Conservation (phyloP, 2,888 invertebrate species). For the Epinotia nisella region DNA sequence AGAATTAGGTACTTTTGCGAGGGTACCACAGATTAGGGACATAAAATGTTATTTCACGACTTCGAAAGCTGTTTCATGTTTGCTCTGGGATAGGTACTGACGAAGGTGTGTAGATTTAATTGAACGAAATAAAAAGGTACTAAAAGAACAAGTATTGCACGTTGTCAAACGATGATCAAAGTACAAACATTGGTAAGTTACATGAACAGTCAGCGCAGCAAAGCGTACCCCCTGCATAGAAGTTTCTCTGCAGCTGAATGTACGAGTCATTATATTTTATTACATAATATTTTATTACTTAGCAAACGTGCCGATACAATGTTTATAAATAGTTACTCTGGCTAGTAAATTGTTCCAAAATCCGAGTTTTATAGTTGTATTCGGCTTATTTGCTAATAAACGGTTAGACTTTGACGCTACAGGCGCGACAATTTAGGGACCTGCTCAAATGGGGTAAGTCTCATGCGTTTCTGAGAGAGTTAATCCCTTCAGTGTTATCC, state of each 20-base stretch:
- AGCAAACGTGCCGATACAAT: background rate
- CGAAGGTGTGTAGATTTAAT: no score
- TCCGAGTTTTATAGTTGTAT: conserved; percentile 9
- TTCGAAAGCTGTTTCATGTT: background rate
- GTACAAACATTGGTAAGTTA: no score
- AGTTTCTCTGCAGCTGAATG: no score
- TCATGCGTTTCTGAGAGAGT: background rate
- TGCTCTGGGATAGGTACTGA: background rate
- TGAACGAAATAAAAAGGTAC: no score
- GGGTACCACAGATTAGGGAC: conserved; percentile 18
- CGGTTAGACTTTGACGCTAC: conserved; percentile 27
- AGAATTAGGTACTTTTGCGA: conserved; percentile 44
- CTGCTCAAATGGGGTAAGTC: conserved; percentile 3
- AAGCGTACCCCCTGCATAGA: no score
- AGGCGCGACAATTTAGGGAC: conserved; percentile 29
- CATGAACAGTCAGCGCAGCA: no score
- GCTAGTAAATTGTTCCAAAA: conserved; percentile 8
- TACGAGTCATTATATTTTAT: background rate
- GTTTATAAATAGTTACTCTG: background rate
- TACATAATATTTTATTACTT: background rate
- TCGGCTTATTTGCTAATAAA: conserved; percentile 37
- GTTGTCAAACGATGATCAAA: no score
- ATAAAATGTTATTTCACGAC: background rate
- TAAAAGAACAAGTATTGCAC: no score
- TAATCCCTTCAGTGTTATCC: conserved; percentile 53